Base-by-base conservation (phyloP, 2,888 invertebrate species). In the Zootermopsis nevadensis region DNA sequence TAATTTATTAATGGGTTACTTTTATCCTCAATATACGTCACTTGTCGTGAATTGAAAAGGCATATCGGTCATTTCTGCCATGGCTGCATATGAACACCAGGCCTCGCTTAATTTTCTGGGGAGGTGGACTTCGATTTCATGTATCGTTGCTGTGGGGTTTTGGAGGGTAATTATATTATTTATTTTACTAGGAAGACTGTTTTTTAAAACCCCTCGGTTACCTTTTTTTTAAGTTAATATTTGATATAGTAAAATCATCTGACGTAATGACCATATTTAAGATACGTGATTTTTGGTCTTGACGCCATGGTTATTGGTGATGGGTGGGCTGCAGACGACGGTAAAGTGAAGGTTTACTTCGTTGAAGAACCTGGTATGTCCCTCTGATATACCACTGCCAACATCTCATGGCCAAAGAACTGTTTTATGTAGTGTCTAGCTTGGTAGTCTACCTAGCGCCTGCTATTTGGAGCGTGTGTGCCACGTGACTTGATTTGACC, bases 1-100 rank as follows among this genome's bases (percentile, higher is more conserved):
- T 60, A 48, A 19, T 48, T 19, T 48, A 48, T 48, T 48, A 48
- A 48, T 15, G 19, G 27, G 60, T n/a, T 15, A 53, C 27, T 7
- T 60, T n/a, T n/a, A n/a, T 27, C 33, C n/a, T 74, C 33, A 30
- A 33, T 6, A 35, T 30, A 74, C 74, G 80, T 66, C 66, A 66
- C 80, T 80, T 80, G 80, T 66, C 80, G 60, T 77, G 77, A 22
- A 42, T 19, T 19, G 77, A 77, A 30, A 77, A 55, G 55, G 55
- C 48, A n/a, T 19, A n/a, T 60, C 15, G 6, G n/a, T n/a, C 6
- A 74, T 80, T 80, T 60, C 72, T 84, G 83, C 83, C 80, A 60
- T 83, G 81, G 84, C 85, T 82, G 77, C 33, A 81, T 72, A 81
- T 83, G 84, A 84, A 85, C 85, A 85, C 85, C 85, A 85, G 85